These are phyloP conservation scores for Scaptomyza pallida DNA, from an alignment of 1,140 invertebrate species.

Conservation along the genomic window DNA sequence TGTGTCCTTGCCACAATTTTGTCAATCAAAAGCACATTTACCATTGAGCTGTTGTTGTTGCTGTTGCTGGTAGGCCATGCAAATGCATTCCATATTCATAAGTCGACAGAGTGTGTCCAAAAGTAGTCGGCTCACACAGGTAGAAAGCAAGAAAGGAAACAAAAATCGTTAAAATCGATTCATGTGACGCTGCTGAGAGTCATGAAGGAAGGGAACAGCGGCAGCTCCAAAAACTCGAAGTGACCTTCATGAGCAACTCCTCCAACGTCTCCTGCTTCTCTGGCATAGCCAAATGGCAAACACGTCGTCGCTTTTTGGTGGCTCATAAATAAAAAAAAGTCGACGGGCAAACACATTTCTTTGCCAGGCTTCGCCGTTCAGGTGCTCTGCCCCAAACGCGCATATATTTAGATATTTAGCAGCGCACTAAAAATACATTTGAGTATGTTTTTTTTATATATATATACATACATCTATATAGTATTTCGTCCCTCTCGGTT, in stretches of 20 bases:
- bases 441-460: constrained; percentile 63
- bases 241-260: constrained; percentile 59
- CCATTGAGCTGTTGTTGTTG: background rate
- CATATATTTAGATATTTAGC: constrained; percentile 81
- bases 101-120: constrained; percentile 67
- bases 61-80: constrained; percentile 33
- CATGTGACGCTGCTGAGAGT: constrained; percentile 10
- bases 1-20: constrained; percentile 77
- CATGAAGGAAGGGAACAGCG: background rate
- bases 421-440: constrained; percentile 80
- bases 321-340: constrained; percentile 79
- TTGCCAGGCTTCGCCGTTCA: constrained; percentile 57
- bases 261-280: constrained; percentile 3
- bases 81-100: constrained; percentile 76
- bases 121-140: constrained; percentile 36
- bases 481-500: background rate
- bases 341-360: constrained; percentile 40
- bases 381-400: constrained; percentile 66
- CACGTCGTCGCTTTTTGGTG: constrained; percentile 60
- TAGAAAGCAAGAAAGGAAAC: constrained; percentile 28
- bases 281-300: constrained; percentile 60
- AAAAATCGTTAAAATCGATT: constrained; percentile 80
- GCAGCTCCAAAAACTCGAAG: constrained; percentile 38
- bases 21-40: constrained; percentile 65
- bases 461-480: no score